Percentiles rank a stretch among this genome's conserved stretches.
Conservation (phyloP, 1,140 invertebrate genomes). For the Oncopodura yosiiana region DNA sequence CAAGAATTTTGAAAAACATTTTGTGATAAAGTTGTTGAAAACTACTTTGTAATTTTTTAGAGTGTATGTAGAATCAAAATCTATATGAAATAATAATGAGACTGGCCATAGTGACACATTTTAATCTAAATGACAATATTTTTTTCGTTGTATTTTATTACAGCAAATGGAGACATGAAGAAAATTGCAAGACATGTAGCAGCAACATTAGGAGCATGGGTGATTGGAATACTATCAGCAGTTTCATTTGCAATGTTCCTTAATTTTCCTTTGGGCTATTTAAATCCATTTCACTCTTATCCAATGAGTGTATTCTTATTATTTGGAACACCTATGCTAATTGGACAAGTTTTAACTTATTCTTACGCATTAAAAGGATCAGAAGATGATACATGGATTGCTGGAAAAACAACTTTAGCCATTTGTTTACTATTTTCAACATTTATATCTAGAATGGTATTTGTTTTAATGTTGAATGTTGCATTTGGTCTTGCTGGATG, state of each 20-base stretch:
- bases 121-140: background rate
- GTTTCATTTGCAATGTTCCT: constrained; percentile 18
- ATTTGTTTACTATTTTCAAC: constrained; percentile 42
- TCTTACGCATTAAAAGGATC: constrained; percentile 34
- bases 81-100: too few relatives aligned
- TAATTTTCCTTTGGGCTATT: constrained; percentile 15
- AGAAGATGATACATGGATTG: constrained; percentile 38
- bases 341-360: constrained; percentile 31
- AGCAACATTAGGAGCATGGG: constrained; percentile 19
- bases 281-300: constrained; percentile 22
- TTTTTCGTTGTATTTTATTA: constrained; percentile 5
- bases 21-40: too few relatives aligned
- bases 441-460: constrained; percentile 41
- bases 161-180: constrained; percentile 14
- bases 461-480: constrained; percentile 44
- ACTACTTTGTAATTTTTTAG: background rate
- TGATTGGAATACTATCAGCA: constrained; percentile 16
- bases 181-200: constrained; percentile 17
- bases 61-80: background rate
- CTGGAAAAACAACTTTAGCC: constrained; percentile 43
- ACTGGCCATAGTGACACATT: too few relatives aligned
- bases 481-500: constrained; percentile 40
- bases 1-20: too few relatives aligned
- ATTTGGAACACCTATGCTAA: constrained; percentile 28
- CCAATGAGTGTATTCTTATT: constrained; percentile 29